Evolutionary conservation across 2,888 invertebrate species (phyloP).

Genomic region (Rotaria macrura): DNA sequence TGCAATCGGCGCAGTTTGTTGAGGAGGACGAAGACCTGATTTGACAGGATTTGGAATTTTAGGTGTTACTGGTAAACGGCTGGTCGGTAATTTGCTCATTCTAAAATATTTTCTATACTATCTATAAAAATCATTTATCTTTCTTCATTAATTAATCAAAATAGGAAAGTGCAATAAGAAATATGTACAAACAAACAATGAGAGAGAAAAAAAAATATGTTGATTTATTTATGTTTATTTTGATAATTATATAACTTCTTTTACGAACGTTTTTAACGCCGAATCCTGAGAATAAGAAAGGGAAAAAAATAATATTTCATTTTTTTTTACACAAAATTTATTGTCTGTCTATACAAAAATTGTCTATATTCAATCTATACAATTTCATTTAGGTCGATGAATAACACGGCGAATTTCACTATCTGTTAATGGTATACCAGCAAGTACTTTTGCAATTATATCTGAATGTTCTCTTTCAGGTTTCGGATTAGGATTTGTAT

Average conservation of each 20-base stretch:
- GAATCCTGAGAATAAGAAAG: neutral
- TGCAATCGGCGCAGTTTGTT: neutral
- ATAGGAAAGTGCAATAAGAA: neutral
- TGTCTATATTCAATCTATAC: neutral
- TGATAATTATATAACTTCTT: too few species aligned
- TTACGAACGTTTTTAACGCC: neutral
- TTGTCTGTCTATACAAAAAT: neutral
- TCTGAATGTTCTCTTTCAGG: neutral
- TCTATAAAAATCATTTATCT: neutral
- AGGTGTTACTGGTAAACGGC: constrained; percentile 6
- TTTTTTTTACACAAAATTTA: neutral
- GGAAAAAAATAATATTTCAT: neutral
- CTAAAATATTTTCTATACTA: neutral
- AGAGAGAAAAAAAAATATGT: too few species aligned
- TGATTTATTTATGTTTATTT: too few species aligned
- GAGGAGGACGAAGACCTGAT: neutral
- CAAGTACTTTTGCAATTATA: constrained; percentile 10
- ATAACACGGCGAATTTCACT: neutral
- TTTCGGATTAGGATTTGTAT: neutral
- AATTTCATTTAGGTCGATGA: constrained; percentile 2
- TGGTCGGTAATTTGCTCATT: constrained; percentile 14
- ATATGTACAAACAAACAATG: neutral
- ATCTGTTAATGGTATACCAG: constrained; percentile 5
- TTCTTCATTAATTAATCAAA: neutral
- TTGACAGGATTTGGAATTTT: neutral